Evolutionary conservation across 2,113 vertebrate species (phyloP).

Genomic region (Erythrolamprus reginae): DNA sequence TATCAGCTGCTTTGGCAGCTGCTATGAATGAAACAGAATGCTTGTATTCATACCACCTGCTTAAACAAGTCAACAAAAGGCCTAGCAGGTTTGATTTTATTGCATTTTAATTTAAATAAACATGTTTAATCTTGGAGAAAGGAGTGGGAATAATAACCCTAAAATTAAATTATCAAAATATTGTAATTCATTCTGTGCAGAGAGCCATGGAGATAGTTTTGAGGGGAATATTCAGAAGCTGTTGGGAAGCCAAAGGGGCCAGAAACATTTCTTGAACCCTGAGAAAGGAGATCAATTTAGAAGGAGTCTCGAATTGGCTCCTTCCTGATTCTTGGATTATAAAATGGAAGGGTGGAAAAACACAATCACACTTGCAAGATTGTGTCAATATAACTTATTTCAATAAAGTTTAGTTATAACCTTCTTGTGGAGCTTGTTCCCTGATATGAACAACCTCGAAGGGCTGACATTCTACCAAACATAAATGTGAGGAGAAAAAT

Average conservation of each 20-base stretch:
- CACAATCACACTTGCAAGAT: not conserved
- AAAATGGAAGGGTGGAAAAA: not conserved
- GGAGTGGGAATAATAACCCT: not conserved
- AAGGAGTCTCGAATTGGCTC: not conserved
- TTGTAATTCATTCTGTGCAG: not conserved
- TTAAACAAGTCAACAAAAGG: not conserved
- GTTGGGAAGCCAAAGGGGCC: not conserved
- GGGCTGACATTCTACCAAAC: not conserved
- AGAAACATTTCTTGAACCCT: not conserved
- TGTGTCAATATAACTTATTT: not conserved
- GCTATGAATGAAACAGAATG: not conserved
- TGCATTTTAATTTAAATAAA: not conserved
- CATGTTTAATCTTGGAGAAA: not conserved
- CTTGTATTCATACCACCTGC: not conserved
- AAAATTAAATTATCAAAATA: not conserved
- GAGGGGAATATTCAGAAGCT: not conserved
- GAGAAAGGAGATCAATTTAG: not conserved
- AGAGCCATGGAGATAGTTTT: not conserved
- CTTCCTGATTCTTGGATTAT: not conserved
- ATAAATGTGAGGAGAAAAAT: not conserved
- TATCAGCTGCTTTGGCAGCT: not conserved
- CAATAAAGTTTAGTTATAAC: not conserved
- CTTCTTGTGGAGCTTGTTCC: not conserved
- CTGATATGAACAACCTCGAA: not conserved
- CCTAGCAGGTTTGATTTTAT: not conserved